phyloP scores from a whole-genome alignment of 2,888 invertebrate genomes.

The Rotaria socialis region DNA sequence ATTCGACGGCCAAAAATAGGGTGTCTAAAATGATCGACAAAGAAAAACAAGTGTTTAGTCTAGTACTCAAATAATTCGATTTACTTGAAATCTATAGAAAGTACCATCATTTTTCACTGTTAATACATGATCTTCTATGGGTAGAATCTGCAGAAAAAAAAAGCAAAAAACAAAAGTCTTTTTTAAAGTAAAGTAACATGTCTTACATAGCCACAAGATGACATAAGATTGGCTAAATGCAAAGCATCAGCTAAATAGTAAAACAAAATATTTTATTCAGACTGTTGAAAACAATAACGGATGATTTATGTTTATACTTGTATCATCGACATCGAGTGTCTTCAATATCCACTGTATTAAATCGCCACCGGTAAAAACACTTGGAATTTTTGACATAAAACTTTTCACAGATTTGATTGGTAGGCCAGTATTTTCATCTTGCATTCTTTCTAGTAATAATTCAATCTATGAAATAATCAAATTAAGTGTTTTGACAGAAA shows the following conservation, averaged over 20 bases:
- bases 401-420: conserved; percentile 95
- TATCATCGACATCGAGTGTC: conserved; percentile 81
- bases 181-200: too few species aligned
- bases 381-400: conserved; percentile 97
- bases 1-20: conserved; percentile 98
- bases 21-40: conserved; percentile 71
- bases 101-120: conserved; percentile 96
- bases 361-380: conserved; percentile 83
- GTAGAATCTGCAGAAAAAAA: conserved; percentile 66
- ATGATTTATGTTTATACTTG: neutral
- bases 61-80: neutral
- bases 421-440: conserved; percentile 66
- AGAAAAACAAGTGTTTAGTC: neutral
- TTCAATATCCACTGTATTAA: conserved; percentile 87
- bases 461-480: conserved; percentile 36
- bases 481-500: neutral
- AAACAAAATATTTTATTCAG: neutral
- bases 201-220: conserved; percentile 86
- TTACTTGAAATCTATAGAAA: conserved; percentile 76
- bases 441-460: conserved; percentile 43
- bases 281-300: neutral
- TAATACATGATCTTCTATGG: conserved; percentile 93
- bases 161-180: too few species aligned
- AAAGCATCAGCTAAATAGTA: conserved; percentile 69
- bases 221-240: conserved; percentile 86